Evolutionary conservation across 2,113 vertebrate species (phyloP).

Genomic region (Delphinus delphis): DNA sequence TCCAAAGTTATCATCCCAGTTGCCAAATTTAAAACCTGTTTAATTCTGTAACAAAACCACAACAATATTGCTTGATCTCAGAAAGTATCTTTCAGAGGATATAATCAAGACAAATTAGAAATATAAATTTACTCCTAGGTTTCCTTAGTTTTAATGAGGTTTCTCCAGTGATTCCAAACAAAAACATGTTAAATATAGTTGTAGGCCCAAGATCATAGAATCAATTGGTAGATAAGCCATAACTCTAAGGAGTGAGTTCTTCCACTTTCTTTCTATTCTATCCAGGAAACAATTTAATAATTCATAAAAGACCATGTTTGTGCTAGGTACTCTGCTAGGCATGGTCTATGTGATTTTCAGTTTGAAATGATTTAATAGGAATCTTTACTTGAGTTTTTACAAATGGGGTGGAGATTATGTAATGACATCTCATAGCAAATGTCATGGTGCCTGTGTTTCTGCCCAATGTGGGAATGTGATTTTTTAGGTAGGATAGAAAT

Average conservation of each 20-base stretch:
- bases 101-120: neutral
- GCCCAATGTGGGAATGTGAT: neutral
- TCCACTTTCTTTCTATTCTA: neutral
- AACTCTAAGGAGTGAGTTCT: neutral
- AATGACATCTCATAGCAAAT: neutral
- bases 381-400: slow-evolving; percentile 2
- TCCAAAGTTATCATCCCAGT: neutral
- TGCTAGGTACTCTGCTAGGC: neutral
- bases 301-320: neutral
- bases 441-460: neutral
- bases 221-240: neutral
- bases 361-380: neutral
- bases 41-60: neutral
- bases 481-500: neutral
- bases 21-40: neutral
- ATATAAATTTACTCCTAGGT: neutral
- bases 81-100: slow-evolving; percentile 7
- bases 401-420: neutral
- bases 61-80: neutral
- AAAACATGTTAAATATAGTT: neutral
- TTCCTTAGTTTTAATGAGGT: neutral
- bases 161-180: neutral
- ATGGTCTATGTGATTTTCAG: neutral
- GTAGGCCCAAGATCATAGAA: neutral
- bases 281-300: slow-evolving; percentile 7